Conservation (phyloP, 2,797 vertebrate genomes). For the Sebastes trivittatus region DNA sequence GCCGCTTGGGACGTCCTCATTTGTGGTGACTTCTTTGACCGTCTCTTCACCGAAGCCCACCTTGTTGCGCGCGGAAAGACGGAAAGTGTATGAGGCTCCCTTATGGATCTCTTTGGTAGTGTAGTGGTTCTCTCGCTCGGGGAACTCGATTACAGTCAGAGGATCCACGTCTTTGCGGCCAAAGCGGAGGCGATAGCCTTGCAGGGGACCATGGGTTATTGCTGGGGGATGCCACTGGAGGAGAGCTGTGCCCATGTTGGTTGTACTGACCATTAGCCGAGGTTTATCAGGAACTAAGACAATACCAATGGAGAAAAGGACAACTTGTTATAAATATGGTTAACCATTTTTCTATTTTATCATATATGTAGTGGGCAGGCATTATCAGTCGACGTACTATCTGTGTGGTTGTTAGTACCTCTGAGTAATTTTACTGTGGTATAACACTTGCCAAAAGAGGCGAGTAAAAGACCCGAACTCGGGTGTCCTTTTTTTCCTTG, state of each 20-base stretch:
- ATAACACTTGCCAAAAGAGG: not conserved
- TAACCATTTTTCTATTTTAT: not conserved
- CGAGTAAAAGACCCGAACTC: not conserved
- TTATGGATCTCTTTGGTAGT: slow-evolving; percentile 98
- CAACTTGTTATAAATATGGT: slow-evolving; percentile 11
- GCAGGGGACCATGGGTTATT: slow-evolving; percentile 91
- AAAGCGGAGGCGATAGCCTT: slow-evolving; percentile 95
- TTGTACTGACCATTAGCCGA: slow-evolving; percentile 95
- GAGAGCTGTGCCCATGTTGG: slow-evolving; percentile 98
- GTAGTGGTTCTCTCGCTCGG: slow-evolving; percentile 96
- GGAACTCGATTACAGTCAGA: slow-evolving; percentile 93
- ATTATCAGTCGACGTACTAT: not conserved
- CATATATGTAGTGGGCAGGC: not conserved
- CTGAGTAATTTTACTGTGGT: not conserved
- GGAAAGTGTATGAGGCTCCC: slow-evolving; percentile 94
- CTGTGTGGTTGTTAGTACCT: not conserved
- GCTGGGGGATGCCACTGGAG: slow-evolving; percentile 97
- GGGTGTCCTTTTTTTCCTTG: not conserved
- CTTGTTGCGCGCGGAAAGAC: slow-evolving; percentile 96
- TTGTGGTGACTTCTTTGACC: slow-evolving; percentile 93
- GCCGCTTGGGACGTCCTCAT: slow-evolving; percentile 93
- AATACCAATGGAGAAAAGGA: slow-evolving; percentile 62
- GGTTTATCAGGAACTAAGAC: slow-evolving; percentile 96
- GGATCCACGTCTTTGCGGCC: slow-evolving; percentile 94
- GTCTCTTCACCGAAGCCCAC: slow-evolving; percentile 98